Percentiles rank a stretch among this genome's conserved stretches.
Evolutionary conservation across 2,888 invertebrate genomes (phyloP).

Genomic region (Galerucella pusilla): DNA sequence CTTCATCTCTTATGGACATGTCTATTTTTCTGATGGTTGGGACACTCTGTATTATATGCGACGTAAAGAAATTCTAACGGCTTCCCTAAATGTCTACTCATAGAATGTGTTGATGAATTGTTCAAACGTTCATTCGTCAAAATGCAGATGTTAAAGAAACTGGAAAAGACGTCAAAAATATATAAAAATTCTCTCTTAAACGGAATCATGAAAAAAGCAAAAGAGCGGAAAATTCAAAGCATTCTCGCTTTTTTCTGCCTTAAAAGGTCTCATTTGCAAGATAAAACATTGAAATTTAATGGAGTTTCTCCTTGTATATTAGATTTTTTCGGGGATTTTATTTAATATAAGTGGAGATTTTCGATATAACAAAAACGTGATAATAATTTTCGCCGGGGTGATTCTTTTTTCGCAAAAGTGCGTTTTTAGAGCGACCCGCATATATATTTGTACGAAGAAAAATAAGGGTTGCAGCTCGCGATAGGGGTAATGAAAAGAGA

Average conservation of each 20-base stretch:
- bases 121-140: too few species aligned
- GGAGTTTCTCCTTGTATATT: slow-evolving; percentile 30
- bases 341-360: slow-evolving; percentile 18
- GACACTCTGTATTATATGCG: too few species aligned
- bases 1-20: too few species aligned
- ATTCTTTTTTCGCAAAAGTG: not conserved
- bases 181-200: slow-evolving; percentile 41
- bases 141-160: slow-evolving; percentile 26
- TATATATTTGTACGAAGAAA: too few species aligned
- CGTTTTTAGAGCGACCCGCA: not conserved
- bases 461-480: too few species aligned
- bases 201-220: slow-evolving; percentile 33
- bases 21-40: too few species aligned
- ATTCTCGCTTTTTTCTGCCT: slow-evolving; percentile 31
- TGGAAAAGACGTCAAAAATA: slow-evolving; percentile 24
- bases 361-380: slow-evolving; percentile 7
- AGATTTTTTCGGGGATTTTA: slow-evolving; percentile 17
- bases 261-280: slow-evolving; percentile 42
- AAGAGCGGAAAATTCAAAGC: slow-evolving; percentile 37
- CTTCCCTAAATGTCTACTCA: too few species aligned
- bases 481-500: too few species aligned
- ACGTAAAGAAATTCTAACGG: too few species aligned
- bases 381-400: slow-evolving; percentile 1
- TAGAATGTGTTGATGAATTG: too few species aligned
- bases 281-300: slow-evolving; percentile 47